A percentile compares a stretch with the other conserved stretches of the same genome.
Conservation (phyloP, 2,888 invertebrate genomes). For the Ariolimax columbianus region DNA sequence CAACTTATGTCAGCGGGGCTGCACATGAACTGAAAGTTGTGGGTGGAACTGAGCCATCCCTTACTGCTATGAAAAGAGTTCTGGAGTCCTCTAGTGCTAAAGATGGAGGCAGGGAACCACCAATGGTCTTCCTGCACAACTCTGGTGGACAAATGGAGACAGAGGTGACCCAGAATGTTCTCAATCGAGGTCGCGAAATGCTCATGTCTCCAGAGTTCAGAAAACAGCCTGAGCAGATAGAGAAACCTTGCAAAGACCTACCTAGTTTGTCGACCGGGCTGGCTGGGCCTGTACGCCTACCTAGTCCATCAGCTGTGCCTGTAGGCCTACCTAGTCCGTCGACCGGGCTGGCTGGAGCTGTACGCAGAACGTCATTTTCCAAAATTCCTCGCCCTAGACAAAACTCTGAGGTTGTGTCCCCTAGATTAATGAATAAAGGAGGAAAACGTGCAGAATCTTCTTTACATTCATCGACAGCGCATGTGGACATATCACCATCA, state of each 20-base stretch:
- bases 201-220: slow-evolving; percentile 58
- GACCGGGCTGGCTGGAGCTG: not conserved
- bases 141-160: slow-evolving; percentile 45
- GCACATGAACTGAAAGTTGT: too few species aligned
- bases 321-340: not conserved
- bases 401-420: not conserved
- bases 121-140: slow-evolving; percentile 50
- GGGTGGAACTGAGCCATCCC: slow-evolving; percentile 21
- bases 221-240: not conserved
- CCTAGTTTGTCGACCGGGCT: not conserved
- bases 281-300: not conserved
- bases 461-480: slow-evolving; percentile 23
- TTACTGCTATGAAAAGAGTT: slow-evolving; percentile 13
- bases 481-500: slow-evolving; percentile 32
- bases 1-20: not conserved
- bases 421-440: not conserved
- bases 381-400: slow-evolving; percentile 48
- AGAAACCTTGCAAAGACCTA: not conserved
- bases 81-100: slow-evolving; percentile 46
- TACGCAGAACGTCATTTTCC: slow-evolving; percentile 35
- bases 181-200: slow-evolving; percentile 67
- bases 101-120: slow-evolving; percentile 57
- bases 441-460: slow-evolving; percentile 7
- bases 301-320: not conserved
- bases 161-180: slow-evolving; percentile 68